These are phyloP conservation scores for Acromyrmex heyeri DNA, from an alignment of 1,140 invertebrate genomes.

Conservation along the genomic window DNA sequence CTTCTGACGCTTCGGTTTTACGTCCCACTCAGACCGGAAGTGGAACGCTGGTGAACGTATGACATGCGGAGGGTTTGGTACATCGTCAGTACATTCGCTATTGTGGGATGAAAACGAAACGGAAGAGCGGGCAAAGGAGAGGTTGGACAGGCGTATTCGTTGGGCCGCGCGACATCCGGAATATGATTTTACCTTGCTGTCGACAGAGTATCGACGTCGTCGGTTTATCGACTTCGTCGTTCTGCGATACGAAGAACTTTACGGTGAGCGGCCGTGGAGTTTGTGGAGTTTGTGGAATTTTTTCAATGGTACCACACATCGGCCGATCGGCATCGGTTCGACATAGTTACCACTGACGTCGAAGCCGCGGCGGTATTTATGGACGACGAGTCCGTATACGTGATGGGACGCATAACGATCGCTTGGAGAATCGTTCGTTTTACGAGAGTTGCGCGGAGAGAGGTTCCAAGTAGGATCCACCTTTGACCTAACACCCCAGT, in stretches of 20 bases:
- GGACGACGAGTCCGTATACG: constrained; percentile 13
- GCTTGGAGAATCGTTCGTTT: constrained; percentile 44
- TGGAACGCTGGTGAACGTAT: constrained; percentile 46
- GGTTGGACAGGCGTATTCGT: background rate
- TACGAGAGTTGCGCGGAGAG: constrained; percentile 17
- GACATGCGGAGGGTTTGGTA: background rate
- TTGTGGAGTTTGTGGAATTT: constrained; percentile 65
- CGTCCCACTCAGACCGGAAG: constrained; percentile 66
- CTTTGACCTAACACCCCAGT: background rate
- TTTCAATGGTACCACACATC: constrained; percentile 12
- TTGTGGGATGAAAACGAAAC: constrained; percentile 29
- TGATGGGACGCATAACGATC: constrained; percentile 34
- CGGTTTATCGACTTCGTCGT: constrained; percentile 68
- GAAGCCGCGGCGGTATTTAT: constrained; percentile 27
- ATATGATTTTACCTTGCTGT: constrained; percentile 61
- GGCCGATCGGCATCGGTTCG: background rate
- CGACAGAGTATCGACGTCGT: constrained; percentile 59
- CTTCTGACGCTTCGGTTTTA: constrained; percentile 74
- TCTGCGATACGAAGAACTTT: constrained; percentile 64
- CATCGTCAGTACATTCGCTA: background rate
- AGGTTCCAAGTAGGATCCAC: background rate
- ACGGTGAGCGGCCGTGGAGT: constrained; percentile 35
- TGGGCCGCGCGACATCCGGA: constrained; percentile 53
- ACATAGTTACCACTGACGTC: background rate
- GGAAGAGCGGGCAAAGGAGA: background rate